Evolutionary conservation across 2,113 vertebrate genomes (phyloP), one percentile per base, ranked within the genome.

Genomic region (Phrynosoma platyrhinos): DNA sequence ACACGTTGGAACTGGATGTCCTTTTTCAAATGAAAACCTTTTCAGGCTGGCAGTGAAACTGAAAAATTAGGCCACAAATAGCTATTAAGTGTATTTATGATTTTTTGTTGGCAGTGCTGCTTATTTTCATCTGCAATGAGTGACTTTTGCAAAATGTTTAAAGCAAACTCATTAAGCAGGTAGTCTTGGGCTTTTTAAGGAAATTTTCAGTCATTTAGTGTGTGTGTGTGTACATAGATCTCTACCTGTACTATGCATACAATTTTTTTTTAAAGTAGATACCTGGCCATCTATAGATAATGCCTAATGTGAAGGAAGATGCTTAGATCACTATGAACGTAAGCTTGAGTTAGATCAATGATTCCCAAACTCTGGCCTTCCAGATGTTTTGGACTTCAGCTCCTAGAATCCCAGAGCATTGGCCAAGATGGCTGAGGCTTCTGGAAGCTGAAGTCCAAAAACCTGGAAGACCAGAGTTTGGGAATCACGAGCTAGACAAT

Each of bases 11-110:
- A 23, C 66, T 76, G 5, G 2, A 0, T 79, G 21, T 71, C 79
- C 83, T 20, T 79, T 89, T 71, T 79, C 55, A 82, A 75, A 66
- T 4, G 1, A 72, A 90, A 55, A 62, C 66, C 71, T 83, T 55
- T 87, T 85, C 82, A 25, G n/a, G 21, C 0, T 68, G 80, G 76
- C 85, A 88, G 62, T 72, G 52, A 81, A 75, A 20, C 27, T 91
- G 68, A 94, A 84, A 94, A 90, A 93, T 87, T 14, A 88, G 86
- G 64, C 25, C 40, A 66, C 88, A 84, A 90, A 72, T 52, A 92
- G 40, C 88, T 91, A 87, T 88, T 90, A 80, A 88, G 79, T 16
- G 92, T 89, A 91, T 92, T 89, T 87, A 85, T 87, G 79, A 82
- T 84, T 62, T 68, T 92, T 16, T 62, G 58, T 94, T 75, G 89